Base-by-base conservation (phyloP, 2,797 vertebrate species). In the Harpagifer antarcticus region DNA sequence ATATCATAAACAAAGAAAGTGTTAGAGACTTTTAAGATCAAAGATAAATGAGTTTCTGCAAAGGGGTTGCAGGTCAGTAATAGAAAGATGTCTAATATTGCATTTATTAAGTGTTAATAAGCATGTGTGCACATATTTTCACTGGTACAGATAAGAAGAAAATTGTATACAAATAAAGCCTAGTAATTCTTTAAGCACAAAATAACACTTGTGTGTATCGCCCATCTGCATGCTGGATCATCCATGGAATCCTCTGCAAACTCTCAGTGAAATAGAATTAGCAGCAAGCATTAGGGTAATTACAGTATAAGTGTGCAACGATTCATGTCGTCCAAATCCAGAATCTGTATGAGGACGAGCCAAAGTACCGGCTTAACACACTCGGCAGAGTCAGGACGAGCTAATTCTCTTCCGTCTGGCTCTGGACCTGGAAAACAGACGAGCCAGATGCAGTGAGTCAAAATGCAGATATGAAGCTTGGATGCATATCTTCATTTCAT, bases 261-360 rank as follows among this genome's bases (percentile, higher is more conserved):
- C 72, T 53, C 64, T 72, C 9, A 42, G 10, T 9, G 56, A 65
- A 66, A 84, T 31, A 56, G 69, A 85, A 82, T 83, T 81, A 86
- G 70, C 52, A 45, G 54, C 58, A 40, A 55, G 45, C 64, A 84
- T 91, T 82, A 86, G 77, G 65, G 54, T 89, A 81, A 88, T 88
- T 81, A 86, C 77, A 74, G 71, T 48, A 37, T 57, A 57, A 67
- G 59, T 59, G 86, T 72, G 75, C 82, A 71, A 65, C 72, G 78
- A 78, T 59, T 81, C 79, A 72, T 82, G 79, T 63, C 66, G 19
- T 76, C 73, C 60, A 90, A 88, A 89, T 87, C 84, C 85, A 68
- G 67, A 47, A 45, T 81, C 27, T 55, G 70, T 84, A 78, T 89
- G 84, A 90, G 70, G 64, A 80, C n/a, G 44, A 77, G 65, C 63